Base-by-base conservation (phyloP, 2,888 invertebrate species). In the Pollenia angustigena region DNA sequence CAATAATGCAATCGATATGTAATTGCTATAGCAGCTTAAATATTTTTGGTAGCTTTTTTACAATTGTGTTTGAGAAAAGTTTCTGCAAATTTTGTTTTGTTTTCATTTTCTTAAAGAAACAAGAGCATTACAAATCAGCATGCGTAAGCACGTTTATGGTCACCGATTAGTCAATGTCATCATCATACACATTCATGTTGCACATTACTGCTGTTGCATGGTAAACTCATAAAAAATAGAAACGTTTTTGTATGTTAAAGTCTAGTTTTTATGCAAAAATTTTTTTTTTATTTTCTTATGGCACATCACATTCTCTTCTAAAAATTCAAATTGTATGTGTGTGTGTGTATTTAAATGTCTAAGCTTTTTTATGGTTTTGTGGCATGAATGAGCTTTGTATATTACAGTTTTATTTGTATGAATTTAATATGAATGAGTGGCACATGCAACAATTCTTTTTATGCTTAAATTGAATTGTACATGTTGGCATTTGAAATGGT, bases 151-250 rank as follows among this genome's bases (percentile, higher is more conserved):
- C 86, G 89, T 89, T 86, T 87, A 87, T 87, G 76, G 78, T 81
- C 87, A 87, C 83, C 87, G 87, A 89, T 89, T 89, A 89, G 88
- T 89, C 89, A 89, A 88, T 89, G 89, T 88, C 89, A 88, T 85
- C 78, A 81, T 87, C 44, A 42, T 62, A 75, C 32, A 76, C 76
- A 87, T 87, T 84, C 81, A 81, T 87, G 87, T 72, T 81, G 86
- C 83, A 76, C 64, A 60, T 81, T 68, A 81, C 72, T 50, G 48
- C 68, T 81, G 75, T 60, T 85, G 81, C 71, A 72, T 79, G 79
- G 50, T 18, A 72, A 68, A 58, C 12, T 56, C 48, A 50, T 54
- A 66, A 44, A 66, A 16, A 40, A 23, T 23, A 62, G 12, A 40
- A 11, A 40, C 14, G 7, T 14, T 10, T 75, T n/a, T 40, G 16